Conservation (phyloP, 2,797 vertebrate species). For the Argentina silus region DNA sequence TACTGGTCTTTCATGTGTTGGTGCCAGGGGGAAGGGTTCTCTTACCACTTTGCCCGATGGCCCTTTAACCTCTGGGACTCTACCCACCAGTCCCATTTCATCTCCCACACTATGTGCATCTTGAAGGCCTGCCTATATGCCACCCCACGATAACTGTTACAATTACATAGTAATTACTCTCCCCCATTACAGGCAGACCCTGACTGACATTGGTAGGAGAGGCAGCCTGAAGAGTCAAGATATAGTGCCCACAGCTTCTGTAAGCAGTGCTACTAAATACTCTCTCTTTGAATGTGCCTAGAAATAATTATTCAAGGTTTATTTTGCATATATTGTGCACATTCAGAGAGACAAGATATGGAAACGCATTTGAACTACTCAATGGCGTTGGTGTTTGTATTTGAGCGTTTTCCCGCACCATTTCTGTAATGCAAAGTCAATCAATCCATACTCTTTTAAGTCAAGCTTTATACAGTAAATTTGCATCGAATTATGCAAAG, state of each 20-base stretch:
- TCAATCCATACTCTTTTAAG: conserved; percentile 1
- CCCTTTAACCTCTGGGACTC: conserved; percentile 55
- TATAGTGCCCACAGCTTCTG: conserved; percentile 49
- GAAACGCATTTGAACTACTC: conserved; percentile 30
- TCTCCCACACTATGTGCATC: conserved; percentile 55
- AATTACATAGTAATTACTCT: conserved; percentile 67
- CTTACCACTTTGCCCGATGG: conserved; percentile 55
- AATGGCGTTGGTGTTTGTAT: conserved; percentile 9
- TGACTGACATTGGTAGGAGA: conserved; percentile 49
- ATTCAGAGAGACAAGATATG: conserved; percentile 42
- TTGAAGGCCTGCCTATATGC: conserved; percentile 55
- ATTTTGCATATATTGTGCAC: conserved; percentile 49
- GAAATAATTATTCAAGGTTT: conserved; percentile 38
- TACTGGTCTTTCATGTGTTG: conserved; percentile 62
- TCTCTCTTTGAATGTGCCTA: conserved; percentile 34
- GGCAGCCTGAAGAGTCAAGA: conserved; percentile 55
- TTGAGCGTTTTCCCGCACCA: no score
- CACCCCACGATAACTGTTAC: conserved; percentile 60
- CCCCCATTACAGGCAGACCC: conserved; percentile 49
- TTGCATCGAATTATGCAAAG: background rate
- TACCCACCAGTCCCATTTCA: conserved; percentile 51
- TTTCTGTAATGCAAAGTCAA: conserved; percentile 21
- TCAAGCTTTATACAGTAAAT: background rate
- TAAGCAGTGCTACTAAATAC: conserved; percentile 31
- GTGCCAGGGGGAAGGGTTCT: conserved; percentile 50